Conservation (phyloP, 1,140 invertebrate species). For the Halesus radiatus region DNA sequence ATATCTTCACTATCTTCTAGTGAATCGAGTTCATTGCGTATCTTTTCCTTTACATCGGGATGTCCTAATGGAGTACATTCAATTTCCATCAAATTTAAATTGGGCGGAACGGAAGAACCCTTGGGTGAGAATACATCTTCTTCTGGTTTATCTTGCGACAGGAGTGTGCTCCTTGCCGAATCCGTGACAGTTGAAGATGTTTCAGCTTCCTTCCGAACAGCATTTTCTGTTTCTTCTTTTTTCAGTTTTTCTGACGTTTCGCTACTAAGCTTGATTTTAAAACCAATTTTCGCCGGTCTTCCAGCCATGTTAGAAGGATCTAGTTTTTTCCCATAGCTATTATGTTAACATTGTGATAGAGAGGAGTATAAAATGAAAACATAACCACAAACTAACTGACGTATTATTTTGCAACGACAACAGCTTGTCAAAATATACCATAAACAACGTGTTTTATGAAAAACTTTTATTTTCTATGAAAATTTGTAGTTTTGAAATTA, state of each 20-base stretch:
- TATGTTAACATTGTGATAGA: background rate
- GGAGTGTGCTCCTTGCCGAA: too few relatives aligned
- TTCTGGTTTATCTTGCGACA: background rate
- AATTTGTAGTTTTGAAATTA: too few relatives aligned
- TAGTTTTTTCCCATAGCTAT: background rate
- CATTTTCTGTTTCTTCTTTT: constrained; percentile 28
- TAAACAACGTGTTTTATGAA: too few relatives aligned
- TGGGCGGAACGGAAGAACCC: too few relatives aligned
- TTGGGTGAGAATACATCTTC: background rate
- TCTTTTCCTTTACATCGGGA: background rate
- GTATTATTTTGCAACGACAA: background rate
- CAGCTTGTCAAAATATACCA: background rate
- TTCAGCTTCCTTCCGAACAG: too few relatives aligned
- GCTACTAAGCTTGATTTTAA: constrained; percentile 46
- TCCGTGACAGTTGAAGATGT: too few relatives aligned
- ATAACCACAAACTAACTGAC: constrained; percentile 21
- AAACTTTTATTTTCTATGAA: too few relatives aligned
- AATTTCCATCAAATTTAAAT: too few relatives aligned
- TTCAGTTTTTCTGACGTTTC: constrained; percentile 55
- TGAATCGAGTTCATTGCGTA: background rate
- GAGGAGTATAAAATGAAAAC: background rate
- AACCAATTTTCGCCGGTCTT: constrained; percentile 45
- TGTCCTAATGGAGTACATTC: too few relatives aligned
- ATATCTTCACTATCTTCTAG: background rate
- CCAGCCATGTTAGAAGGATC: constrained; percentile 22